Evolutionary conservation across 2,113 vertebrate species (phyloP), one percentile per base, ranked within the genome.

Genomic region (Tetrax tetrax): DNA sequence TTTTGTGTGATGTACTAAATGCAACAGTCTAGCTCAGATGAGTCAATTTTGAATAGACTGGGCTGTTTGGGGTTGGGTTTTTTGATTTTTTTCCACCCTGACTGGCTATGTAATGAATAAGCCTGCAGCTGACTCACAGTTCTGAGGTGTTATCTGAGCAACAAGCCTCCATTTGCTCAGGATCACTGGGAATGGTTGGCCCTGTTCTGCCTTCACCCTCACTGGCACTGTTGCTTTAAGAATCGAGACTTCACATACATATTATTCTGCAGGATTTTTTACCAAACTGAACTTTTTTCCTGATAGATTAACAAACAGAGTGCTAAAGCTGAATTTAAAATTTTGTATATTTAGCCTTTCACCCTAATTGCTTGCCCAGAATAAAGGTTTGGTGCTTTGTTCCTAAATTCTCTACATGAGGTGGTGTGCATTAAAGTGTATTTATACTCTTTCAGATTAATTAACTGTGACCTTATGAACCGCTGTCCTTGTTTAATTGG

Each of bases 401-500:
- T 91, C 83, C 83, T 91, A 96, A 96, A 95, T 96, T 98, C 97
- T 97, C 90, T 96, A 90, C 93, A 93, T 95, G 95, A 97, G 96
- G 96, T 98, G 96, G 81, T 97, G 96, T 97, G 97, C 98, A 98
- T 98, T 98, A 98, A 98, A 98, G 97, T 95, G 60, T 96, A 96
- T 97, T 96, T 97, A 88, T 95, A 95, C 80, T 87, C 89, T 97
- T 96, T 96, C 96, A 95, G 98, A 98, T 98, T 98, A 98, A 98
- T 98, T 98, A 98, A 98, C 95, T 97, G 75, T 98, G 98, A 98
- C 98, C 98, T 98, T 98, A 98, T 97, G 98, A 98, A 98, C 97
- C 98, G 98, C 97, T 98, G 98, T 98, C 98, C 97, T 98, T 98
- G 97, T 98, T 98, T 98, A 98, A 98, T 99, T 98, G 98, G 98